Evolutionary conservation across 1,140 invertebrate genomes (phyloP), one percentile per base, ranked within the genome.

Genomic region (Mactra quadrangularis): DNA sequence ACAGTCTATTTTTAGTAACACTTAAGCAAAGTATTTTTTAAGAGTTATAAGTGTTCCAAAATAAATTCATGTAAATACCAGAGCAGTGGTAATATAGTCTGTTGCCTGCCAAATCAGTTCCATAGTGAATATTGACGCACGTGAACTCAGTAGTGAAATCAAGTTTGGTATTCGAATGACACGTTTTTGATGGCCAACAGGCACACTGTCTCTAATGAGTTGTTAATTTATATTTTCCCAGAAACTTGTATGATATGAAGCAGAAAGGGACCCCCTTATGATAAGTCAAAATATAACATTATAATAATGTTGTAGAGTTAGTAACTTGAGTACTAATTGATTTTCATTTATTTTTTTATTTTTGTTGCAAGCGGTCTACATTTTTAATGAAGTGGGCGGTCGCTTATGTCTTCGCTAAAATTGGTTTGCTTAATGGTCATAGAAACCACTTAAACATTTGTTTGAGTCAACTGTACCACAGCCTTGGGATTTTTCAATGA

Each of bases 181-280:
- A 68, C 64, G 38, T 29, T 25, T 47, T 15, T 68, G 64, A 68
- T 68, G 45, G 45, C 38, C 41, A 50, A 33, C 64, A 68, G 64
- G 25, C 64, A 17, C 29, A 29, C 27, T 68, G 31, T 50, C 64
- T 0, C 64, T 68, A 68, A 68, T 68, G 64, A 27, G 47, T 68
- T 68, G 64, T 68, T 68, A 68, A 68, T 68, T 68, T 68, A 68
- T 25, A 68, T 50, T 68, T 68, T 68, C 64, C 6, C 47, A n/a
- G 25, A 41, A 3, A 68, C 45, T 47, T 27, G 31, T 68, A 47
- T 68, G 64, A 68, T 68, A 33, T 19, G 47, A 6, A 7, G n/a
- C 64, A 68, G 64, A 68, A n/a, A 1, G 35, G 3, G 45, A 50
- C 64, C 64, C 64, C 64, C 64, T 68, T 41, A 29, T 41, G 27